A percentile compares a stretch with the other conserved stretches of the same genome.
Conservation (phyloP, 2,888 invertebrate genomes). For the Cosmorhoe ocellata region DNA sequence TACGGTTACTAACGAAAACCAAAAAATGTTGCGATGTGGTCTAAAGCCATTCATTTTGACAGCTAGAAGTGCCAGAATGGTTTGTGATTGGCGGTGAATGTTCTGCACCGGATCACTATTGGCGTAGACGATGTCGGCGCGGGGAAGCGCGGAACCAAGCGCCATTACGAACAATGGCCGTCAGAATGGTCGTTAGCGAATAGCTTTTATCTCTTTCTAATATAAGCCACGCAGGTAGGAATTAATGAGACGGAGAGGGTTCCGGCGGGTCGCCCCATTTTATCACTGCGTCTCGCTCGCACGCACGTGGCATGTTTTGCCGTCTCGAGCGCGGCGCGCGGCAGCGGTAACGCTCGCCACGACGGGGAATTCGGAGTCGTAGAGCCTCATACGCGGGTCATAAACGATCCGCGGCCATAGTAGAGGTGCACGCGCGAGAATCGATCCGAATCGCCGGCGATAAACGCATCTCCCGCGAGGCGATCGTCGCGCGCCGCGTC, state of each 20-base stretch:
- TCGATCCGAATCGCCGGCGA: conserved; percentile 82
- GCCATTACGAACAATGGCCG: conserved; percentile 82
- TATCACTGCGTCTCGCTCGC: conserved; percentile 61
- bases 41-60: conserved; percentile 77
- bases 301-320: conserved; percentile 75
- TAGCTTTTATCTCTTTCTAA: conserved; percentile 83
- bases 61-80: conserved; percentile 81
- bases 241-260: conserved; percentile 81
- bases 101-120: conserved; percentile 81
- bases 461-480: conserved; percentile 81
- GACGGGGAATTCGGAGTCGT: conserved; percentile 91
- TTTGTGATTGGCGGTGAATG: conserved; percentile 83
- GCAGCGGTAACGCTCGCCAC: conserved; percentile 81
- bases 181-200: conserved; percentile 79
- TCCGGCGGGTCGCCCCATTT: conserved; percentile 65
- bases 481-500: conserved; percentile 82
- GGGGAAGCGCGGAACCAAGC: conserved; percentile 72
- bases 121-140: conserved; percentile 71
- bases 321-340: conserved; percentile 78
- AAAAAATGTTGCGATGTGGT: conserved; percentile 59
- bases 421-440: conserved; percentile 83
- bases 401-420: conserved; percentile 90
- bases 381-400: conserved; percentile 93
- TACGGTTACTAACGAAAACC: neutral
- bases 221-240: conserved; percentile 80